Base-by-base conservation (phyloP, 2,797 vertebrate species). In the Melanotaenia pygmaea region DNA sequence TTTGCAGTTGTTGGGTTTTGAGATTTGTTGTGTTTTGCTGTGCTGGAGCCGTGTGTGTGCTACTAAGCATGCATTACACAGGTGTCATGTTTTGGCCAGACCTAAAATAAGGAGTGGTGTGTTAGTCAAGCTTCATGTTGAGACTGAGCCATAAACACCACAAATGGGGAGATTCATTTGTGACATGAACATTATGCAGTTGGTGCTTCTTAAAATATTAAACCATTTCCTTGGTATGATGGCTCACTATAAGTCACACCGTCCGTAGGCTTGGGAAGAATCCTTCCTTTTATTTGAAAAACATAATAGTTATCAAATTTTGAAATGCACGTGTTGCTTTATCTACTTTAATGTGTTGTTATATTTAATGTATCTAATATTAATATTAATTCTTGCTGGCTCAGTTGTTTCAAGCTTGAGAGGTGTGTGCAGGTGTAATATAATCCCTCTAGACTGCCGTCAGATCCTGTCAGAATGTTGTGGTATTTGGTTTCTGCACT, bases 401-500 rank as follows among this genome's bases (percentile, higher is more conserved):
- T 74, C 34, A 66, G 67, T 70, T n/a, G 12, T 70, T 79, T 72
- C 20, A 68, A 63, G 70, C 34, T 16, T 12, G 50, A 74, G 70
- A 67, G 16, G 34, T 22, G 32, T 34, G 60, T 38, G 64, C 72
- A 86, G 81, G 81, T 87, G 82, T 80, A 88, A 89, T 35, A 28
- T 47, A 72, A 86, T 63, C 67, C 74, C 40, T 34, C 64, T 53
- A 1, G 5, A 64, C 76, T 73, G 79, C 70, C 77, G 79, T 81
- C 71, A 82, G 74, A 84, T 90, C 85, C 65, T 88, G 89, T 88
- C 83, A 77, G 86, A 74, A 77, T 72, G 34, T 68, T 64, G 51
- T 62, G 62, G 75, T 45, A 10, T 81, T 73, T 59, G 38, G 68
- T 82, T 71, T 82, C 74, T 67, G 63, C 47, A 22, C 60, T 35